Conservation (phyloP, 2,888 invertebrate genomes). For the Corbicula japonica region DNA sequence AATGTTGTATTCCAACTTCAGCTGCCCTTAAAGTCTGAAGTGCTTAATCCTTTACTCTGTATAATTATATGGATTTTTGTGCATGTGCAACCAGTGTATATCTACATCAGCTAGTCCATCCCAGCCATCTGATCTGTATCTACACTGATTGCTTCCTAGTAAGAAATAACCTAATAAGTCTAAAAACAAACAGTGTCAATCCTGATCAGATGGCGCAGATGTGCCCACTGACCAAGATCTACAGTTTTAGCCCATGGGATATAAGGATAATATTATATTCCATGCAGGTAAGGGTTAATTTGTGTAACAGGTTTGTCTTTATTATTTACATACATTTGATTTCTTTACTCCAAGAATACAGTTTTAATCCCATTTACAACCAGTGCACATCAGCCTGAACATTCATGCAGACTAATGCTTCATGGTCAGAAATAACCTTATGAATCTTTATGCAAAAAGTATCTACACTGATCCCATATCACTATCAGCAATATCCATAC, state of each 20-base stretch:
- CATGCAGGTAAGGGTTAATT: not conserved
- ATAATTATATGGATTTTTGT: not conserved
- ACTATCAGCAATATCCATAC: no score
- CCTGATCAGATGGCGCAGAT: no score
- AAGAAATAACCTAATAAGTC: not conserved
- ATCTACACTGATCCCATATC: no score
- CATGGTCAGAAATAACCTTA: no score
- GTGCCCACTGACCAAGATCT: no score
- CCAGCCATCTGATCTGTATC: not conserved
- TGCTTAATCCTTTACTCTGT: not conserved
- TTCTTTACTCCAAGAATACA: no score
- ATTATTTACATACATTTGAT: no score
- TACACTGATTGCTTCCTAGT: not conserved
- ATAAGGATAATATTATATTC: not conserved
- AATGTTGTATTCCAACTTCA: not conserved
- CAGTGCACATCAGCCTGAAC: no score
- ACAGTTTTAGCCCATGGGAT: conserved; percentile 4
- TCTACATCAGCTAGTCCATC: not conserved
- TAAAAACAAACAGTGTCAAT: not conserved
- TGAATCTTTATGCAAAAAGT: no score
- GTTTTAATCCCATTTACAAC: no score
- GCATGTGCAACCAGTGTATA: not conserved
- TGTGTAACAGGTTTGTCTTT: no score
- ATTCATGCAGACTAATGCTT: no score
- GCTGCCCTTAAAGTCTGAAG: not conserved